Percentiles rank a stretch among this genome's conserved stretches.
These are phyloP conservation scores for Drosophila carrolli DNA, from an alignment of 1,140 invertebrate genomes.

Conservation along the genomic window DNA sequence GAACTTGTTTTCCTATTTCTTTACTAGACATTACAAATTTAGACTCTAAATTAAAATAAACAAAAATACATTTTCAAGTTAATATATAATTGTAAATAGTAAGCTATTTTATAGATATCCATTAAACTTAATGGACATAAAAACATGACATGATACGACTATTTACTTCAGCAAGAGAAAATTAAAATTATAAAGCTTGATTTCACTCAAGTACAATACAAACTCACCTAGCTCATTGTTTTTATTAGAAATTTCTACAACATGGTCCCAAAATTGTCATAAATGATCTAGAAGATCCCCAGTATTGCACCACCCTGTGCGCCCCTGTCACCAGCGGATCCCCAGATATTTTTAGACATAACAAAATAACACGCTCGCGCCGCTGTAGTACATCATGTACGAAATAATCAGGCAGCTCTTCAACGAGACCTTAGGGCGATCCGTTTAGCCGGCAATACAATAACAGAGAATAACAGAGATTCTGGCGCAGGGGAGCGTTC, in stretches of 20 bases:
- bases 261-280: background rate
- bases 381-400: constrained; percentile 52
- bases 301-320: constrained; percentile 50
- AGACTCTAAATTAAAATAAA: too few relatives aligned
- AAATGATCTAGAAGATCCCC: constrained; percentile 3
- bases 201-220: background rate
- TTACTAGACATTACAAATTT: too few relatives aligned
- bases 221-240: too few relatives aligned
- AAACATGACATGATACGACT: too few relatives aligned
- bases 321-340: constrained; percentile 47
- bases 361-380: constrained; percentile 69
- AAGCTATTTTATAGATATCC: too few relatives aligned
- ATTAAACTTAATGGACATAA: too few relatives aligned
- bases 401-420: constrained; percentile 33
- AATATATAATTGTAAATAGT: too few relatives aligned
- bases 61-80: too few relatives aligned
- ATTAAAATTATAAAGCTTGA: too few relatives aligned
- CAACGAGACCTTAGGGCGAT: constrained; percentile 55
- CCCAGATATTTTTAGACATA: constrained; percentile 62
- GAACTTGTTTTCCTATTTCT: too few relatives aligned
- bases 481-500: constrained; percentile 54
- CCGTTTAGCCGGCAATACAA: constrained; percentile 21
- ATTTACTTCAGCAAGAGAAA: too few relatives aligned
- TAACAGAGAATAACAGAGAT: constrained; percentile 28
- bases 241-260: background rate